Conservation (phyloP, 2,797 vertebrate genomes). For the Danionella dracula region DNA sequence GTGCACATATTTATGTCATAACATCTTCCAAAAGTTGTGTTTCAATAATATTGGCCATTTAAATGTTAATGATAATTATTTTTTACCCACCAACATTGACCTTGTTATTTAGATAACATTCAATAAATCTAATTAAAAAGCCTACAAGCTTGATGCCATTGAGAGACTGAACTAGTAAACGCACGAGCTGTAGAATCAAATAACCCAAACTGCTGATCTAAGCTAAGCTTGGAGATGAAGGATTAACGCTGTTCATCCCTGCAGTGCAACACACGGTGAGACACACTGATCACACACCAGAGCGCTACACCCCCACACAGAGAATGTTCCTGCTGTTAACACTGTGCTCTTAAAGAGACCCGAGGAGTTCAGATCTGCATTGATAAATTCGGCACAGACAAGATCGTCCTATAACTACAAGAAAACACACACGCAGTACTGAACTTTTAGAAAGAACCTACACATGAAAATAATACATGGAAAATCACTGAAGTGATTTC, state of each 20-base stretch:
- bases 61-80: no score
- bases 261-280: constrained; percentile 32
- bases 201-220: constrained; percentile 14
- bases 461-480: not conserved
- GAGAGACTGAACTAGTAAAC: not conserved
- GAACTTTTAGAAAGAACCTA: not conserved
- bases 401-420: no score
- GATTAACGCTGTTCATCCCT: constrained; percentile 35
- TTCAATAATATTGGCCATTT: no score
- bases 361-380: not conserved
- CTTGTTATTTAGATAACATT: no score
- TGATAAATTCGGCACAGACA: no score
- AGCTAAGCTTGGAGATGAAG: constrained; percentile 19
- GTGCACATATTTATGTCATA: no score
- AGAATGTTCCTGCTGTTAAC: constrained; percentile 6
- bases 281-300: constrained; percentile 28
- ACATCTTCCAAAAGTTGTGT: no score
- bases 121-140: not conserved
- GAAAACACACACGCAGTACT: not conserved
- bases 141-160: not conserved
- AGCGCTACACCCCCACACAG: constrained; percentile 10
- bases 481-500: not conserved
- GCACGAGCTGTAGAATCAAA: constrained; percentile 25
- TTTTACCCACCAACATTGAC: no score
- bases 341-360: not conserved